These are phyloP conservation scores for Mormyrops boulengeri DNA, from an alignment of 2,797 vertebrate genomes.

Conservation along the genomic window DNA sequence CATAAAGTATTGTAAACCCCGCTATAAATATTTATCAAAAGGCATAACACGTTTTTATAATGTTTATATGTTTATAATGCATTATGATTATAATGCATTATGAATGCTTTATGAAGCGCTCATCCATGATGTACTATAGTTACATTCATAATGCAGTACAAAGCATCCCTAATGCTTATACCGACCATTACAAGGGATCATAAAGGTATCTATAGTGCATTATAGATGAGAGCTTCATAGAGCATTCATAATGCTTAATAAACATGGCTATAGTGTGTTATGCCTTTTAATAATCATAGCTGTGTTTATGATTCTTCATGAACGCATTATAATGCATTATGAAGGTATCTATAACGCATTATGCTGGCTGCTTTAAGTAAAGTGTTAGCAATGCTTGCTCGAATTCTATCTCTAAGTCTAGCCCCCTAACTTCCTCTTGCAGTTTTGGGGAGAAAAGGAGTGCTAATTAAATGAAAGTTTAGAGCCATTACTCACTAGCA, in stretches of 20 bases:
- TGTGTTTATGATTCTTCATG: neutral
- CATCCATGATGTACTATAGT: neutral
- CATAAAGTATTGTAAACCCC: neutral
- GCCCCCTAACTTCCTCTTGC: conserved; percentile 5
- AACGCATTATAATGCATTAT: neutral
- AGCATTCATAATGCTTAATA: neutral
- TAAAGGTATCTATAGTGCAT: neutral
- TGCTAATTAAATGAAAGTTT: neutral
- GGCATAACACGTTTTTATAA: neutral
- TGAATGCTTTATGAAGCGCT: neutral
- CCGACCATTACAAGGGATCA: neutral
- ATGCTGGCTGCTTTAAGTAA: neutral
- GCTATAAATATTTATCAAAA: neutral
- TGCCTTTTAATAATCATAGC: neutral
- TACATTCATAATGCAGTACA: neutral
- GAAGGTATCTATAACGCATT: neutral
- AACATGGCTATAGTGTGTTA: neutral
- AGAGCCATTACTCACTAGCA: neutral
- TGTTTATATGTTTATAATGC: neutral
- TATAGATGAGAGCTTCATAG: neutral
- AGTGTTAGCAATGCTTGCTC: neutral
- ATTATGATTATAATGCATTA: neutral
- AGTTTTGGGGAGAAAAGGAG: neutral
- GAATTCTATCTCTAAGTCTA: neutral
- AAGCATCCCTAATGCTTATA: neutral